Conservation (phyloP, 2,797 vertebrate species). For the Gouania willdenowi region DNA sequence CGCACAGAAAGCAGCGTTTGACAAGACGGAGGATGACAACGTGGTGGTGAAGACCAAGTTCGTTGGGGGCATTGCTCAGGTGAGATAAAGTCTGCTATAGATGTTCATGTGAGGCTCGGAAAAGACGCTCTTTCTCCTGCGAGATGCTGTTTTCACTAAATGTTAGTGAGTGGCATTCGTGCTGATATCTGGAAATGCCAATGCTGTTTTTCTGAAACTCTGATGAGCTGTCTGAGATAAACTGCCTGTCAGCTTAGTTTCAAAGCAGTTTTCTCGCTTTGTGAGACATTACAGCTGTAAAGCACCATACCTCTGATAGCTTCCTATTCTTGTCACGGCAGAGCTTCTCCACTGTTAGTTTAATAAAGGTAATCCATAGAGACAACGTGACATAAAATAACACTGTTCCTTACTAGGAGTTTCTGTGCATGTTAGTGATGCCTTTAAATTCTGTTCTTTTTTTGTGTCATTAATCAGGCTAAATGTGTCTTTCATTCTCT, state of each 20-base stretch:
- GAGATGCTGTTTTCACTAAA: slow-evolving; percentile 30
- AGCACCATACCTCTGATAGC: slow-evolving; percentile 18
- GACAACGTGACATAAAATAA: no score
- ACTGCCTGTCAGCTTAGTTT: slow-evolving; percentile 35
- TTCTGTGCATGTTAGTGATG: no score
- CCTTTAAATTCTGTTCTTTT: no score
- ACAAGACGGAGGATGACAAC: slow-evolving; percentile 90
- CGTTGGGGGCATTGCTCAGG: slow-evolving; percentile 98
- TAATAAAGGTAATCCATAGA: no score
- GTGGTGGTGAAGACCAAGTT: slow-evolving; percentile 98
- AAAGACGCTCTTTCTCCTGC: slow-evolving; percentile 2
- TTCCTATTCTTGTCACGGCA: slow-evolving; percentile 12
- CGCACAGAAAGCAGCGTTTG: slow-evolving; percentile 94
- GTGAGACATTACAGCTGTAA: slow-evolving; percentile 36
- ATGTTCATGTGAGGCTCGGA: not conserved
- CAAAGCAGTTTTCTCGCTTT: slow-evolving; percentile 40
- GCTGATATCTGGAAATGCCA: slow-evolving; percentile 25
- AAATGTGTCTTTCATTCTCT: no score
- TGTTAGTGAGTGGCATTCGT: slow-evolving; percentile 6
- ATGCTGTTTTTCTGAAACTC: slow-evolving; percentile 19
- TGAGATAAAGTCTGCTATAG: slow-evolving; percentile 52
- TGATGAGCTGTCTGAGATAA: slow-evolving; percentile 36
- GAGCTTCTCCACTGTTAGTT: no score
- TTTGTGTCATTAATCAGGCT: no score
- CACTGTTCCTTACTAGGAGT: no score